These are phyloP conservation scores for Manis pentadactyla DNA, from an alignment of 2,797 vertebrate species.

Conservation along the genomic window DNA sequence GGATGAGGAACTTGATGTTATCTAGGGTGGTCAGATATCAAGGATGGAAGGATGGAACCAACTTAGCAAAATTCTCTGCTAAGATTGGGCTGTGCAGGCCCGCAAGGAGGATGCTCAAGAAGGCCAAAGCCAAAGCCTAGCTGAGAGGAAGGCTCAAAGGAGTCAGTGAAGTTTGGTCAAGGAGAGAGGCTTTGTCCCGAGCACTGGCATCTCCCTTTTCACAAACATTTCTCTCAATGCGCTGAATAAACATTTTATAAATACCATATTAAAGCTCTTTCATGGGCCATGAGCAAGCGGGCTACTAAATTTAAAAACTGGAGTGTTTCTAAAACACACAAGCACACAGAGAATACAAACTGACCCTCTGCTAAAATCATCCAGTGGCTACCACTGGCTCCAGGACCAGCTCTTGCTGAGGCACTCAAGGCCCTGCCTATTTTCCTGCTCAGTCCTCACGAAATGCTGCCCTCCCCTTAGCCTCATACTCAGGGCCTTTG, in stretches of 20 bases:
- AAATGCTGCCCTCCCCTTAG: background rate
- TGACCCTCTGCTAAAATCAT: background rate
- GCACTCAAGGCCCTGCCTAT: fast-evolving
- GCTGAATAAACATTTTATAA: background rate
- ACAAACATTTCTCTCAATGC: background rate
- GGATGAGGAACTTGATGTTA: background rate
- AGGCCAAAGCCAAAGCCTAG: background rate
- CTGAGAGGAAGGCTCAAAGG: background rate
- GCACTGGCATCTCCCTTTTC: background rate
- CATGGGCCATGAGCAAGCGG: background rate
- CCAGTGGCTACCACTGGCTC: background rate
- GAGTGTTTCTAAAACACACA: background rate
- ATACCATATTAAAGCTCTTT: background rate
- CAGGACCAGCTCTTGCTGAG: background rate
- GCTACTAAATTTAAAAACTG: background rate
- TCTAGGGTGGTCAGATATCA: background rate
- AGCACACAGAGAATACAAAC: background rate
- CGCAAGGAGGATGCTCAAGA: background rate
- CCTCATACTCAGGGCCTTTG: background rate
- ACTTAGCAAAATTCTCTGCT: background rate
- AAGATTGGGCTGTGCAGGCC: background rate
- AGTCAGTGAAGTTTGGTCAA: too few relatives aligned
- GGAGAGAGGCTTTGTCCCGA: background rate
- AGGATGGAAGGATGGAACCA: background rate
- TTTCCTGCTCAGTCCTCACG: background rate